Evolutionary conservation across 1,140 invertebrate species (phyloP).

Genomic region (Drosophila persimilis): DNA sequence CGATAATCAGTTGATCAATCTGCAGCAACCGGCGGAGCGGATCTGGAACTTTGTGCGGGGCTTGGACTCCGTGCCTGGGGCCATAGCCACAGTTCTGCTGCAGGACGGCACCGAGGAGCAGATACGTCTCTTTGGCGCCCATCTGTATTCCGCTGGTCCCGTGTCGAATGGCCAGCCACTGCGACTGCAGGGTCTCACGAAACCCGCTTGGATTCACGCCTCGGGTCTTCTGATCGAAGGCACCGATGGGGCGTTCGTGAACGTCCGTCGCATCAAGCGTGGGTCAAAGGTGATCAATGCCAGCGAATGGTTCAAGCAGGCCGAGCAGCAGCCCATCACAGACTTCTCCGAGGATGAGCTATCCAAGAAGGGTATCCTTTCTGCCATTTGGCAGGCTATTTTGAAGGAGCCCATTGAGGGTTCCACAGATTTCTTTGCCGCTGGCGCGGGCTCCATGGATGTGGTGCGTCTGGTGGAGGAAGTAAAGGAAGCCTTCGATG

Average conservation of each 20-base stretch:
- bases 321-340: conserved; percentile 83
- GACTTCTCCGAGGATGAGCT: conserved; percentile 92
- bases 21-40: conserved; percentile 84
- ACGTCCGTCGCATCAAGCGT: conserved; percentile 89
- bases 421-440: conserved; percentile 95
- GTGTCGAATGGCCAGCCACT: conserved; percentile 84
- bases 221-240: conserved; percentile 92
- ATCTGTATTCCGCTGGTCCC: conserved; percentile 87
- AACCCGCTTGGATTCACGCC: conserved; percentile 89
- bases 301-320: conserved; percentile 89
- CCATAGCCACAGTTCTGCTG: conserved; percentile 89
- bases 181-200: conserved; percentile 86
- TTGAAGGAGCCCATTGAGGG: conserved; percentile 90
- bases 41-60: conserved; percentile 97
- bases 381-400: conserved; percentile 93
- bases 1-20: conserved; percentile 87
- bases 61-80: conserved; percentile 96
- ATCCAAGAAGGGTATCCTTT: conserved; percentile 85
- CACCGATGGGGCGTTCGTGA: conserved; percentile 89
- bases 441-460: conserved; percentile 97
- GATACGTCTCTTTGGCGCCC: conserved; percentile 91
- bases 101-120: conserved; percentile 85
- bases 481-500: conserved; percentile 91
- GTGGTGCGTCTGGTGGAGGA: conserved; percentile 97
- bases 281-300: conserved; percentile 93